Conservation (phyloP, 2,888 invertebrate genomes). For the Syrista parreyssii region DNA sequence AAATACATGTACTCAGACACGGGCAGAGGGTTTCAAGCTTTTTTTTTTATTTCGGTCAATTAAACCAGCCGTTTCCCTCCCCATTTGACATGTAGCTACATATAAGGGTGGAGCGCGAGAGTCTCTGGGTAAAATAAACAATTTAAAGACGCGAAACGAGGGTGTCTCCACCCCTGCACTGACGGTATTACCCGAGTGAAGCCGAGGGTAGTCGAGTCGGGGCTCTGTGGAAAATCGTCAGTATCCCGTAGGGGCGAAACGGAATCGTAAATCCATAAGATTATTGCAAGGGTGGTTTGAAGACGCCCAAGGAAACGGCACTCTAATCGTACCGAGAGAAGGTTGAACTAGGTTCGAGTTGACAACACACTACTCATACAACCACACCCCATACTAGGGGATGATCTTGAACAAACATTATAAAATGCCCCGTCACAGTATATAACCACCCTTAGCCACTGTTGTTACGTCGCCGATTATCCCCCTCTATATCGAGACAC, state of each 20-base stretch:
- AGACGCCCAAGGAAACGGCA: not conserved
- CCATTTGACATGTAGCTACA: not conserved
- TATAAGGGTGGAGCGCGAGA: not conserved
- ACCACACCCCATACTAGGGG: not conserved
- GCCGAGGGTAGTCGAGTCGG: not conserved
- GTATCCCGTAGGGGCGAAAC: constrained; percentile 16
- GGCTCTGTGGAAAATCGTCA: constrained; percentile 28
- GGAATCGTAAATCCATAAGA: constrained; percentile 36
- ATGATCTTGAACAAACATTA: not conserved
- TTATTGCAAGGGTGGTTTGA: constrained; percentile 29
- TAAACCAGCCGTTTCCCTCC: not conserved
- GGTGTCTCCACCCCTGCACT: not conserved
- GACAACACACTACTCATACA: not conserved
- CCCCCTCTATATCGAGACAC: not conserved
- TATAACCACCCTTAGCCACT: not conserved
- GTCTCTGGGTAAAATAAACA: not conserved
- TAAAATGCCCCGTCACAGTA: not conserved
- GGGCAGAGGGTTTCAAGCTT: not conserved
- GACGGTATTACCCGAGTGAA: not conserved
- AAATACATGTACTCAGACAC: not conserved
- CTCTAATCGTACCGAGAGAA: not conserved
- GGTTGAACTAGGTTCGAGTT: not conserved
- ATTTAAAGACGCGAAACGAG: not conserved
- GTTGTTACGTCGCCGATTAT: not conserved
- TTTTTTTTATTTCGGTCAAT: not conserved